Base-by-base conservation (phyloP, 2,113 vertebrate species). In the Microcebus jonahi region DNA sequence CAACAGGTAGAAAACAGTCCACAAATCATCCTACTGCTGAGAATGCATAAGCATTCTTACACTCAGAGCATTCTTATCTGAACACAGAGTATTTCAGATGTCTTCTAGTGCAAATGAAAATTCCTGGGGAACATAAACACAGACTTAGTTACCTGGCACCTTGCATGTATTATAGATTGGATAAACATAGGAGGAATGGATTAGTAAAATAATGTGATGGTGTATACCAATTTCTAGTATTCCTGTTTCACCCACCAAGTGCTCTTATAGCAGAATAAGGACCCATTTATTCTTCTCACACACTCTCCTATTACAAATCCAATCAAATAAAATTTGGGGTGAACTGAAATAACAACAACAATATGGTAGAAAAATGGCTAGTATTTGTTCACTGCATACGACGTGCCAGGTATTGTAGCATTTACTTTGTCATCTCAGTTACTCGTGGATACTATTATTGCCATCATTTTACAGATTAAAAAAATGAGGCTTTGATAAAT, bases 351-450 rank as follows among this genome's bases (percentile, higher is more conserved):
- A 71, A 89, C 12, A 80, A 59, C 9, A 65, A 48, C 70, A 91
- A 68, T 36, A 71, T 3, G 9, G 6, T 31, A 59, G 50, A 93
- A 80, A 81, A 65, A 89, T 55, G 34, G 20, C 29, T 45, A 34
- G 48, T 42, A 48, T 25, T 68, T 80, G 20, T 61, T 84, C 29
- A 84, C 29, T 88, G 76, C n/a, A 77, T 94, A 81, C 77, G 57
- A 57, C 50, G 8, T 86, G 48, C 57, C 50, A 80, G 45, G 13
- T 86, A 81, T 73, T 42, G 9, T n/a, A 70, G 10, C 42, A 71
- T 45, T 90, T 83, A 83, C 5, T 89, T 96, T 55, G n/a, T 80
- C 23, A 68, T 42, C 71, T 95, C 11, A 88, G 75, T 85, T 88
- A 80, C 50, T 88, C 45, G 25, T 6, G 10, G 34, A 93, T 45